Evolutionary conservation across 2,113 vertebrate genomes (phyloP), one percentile per base, ranked within the genome.

Genomic region (Macroglossus sobrinus): DNA sequence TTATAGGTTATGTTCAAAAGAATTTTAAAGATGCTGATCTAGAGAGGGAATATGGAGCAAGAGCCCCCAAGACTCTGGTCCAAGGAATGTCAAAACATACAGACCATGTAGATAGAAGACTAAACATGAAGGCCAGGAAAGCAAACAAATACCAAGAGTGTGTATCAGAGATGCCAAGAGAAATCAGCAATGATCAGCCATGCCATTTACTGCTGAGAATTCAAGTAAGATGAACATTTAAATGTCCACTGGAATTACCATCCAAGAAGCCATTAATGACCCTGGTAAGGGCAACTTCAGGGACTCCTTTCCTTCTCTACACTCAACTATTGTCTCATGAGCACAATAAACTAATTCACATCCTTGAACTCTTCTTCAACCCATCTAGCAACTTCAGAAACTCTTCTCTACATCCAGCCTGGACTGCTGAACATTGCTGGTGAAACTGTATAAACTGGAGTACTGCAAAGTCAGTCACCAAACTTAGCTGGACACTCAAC

Each of bases 171-270:
- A 94, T 40, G 18, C 50, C 61, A 76, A 90, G 61, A 94, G 33
- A 90, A 94, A n/a, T 24, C 33, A 57, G 40, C 35, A 94, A 82
- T 57, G 35, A 35, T 45, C 24, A 84, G 28, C 28, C 21, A 35
- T 38, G 50, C 21, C 69, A 76, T 68, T 94, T 84, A 84, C 38
- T 76, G 21, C 10, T 90, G 14, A 26, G 21, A 76, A 76, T 78
- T 90, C 59, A 84, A 45, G 38, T 64, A 94, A 90, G 26, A 94
- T 84, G 69, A 90, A 90, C 55, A 90, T 33, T 24, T 26, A 84
- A 76, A 90, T 69, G n/a, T 68, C 71, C 87, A 84, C 0, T 50
- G 79, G 35, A 68, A 47, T 50, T 26, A 7, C n/a, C 50, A 59
- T 4, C 1, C 1, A 68, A 84, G 26, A 75, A 84, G 50, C 33